Evolutionary conservation across 2,888 invertebrate species (phyloP), one percentile per base, ranked within the genome.

Genomic region (Actias luna): DNA sequence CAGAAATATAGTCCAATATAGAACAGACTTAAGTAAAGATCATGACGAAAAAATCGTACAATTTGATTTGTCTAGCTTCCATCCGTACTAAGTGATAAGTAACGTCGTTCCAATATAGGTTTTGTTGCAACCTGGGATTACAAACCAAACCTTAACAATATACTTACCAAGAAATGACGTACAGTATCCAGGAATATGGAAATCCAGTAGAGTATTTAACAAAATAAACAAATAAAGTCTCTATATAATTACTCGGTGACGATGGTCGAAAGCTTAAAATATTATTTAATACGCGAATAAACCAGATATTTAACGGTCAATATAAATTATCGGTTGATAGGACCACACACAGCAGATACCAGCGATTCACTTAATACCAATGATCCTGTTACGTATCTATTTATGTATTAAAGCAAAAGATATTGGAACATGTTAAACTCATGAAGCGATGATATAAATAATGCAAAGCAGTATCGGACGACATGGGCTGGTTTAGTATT

Each of bases 381-480:
- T 42, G 59, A 73, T 75, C 72, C 67, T 68, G 70, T 70, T 74
- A 71, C 64, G 65, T 71, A 73, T 67, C 66, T 62, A 64, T 64
- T 65, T 64, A 62, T 65, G 61, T 63, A 60, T 65, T 64, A 67
- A 63, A 68, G 64, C 60, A 64, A 59, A 67, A 65, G 66, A 65
- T 68, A 69, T 62, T 62, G 65, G 46, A 64, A 62, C 64, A 65
- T 63, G 65, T 67, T 63, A 65, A 61, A 60, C 55, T 64, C 62
- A 50, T 39, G 55, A 55, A 64, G 65, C 64, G 64, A 66, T 68
- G 63, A 69, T 69, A 73, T 76, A 69, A 67, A 71, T 73, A 72
- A 69, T 50, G 60, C 65, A 70, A 69, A 70, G 75, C 68, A 74
- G 73, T 74, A 73, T 71, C 67, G 64, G 69, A 72, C 27, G 58